Percentiles rank a stretch among this genome's conserved stretches.
Conservation (phyloP, 2,797 vertebrate species). For the Pantherophis alleghaniensis region DNA sequence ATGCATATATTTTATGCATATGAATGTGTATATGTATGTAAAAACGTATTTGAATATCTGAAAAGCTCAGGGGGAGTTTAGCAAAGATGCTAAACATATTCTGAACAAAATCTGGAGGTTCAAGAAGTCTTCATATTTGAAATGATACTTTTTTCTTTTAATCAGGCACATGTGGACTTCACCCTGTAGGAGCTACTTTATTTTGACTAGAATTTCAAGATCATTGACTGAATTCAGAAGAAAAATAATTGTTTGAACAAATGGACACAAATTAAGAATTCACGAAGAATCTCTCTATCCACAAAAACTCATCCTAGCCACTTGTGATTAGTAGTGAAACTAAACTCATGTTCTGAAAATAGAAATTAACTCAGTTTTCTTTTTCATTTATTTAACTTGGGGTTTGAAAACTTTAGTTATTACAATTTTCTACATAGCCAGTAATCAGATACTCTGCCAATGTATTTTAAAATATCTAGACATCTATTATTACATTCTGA, state of each 20-base stretch:
- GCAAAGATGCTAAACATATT: not conserved
- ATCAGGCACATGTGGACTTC: not conserved
- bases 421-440: not conserved
- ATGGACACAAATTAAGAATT: not conserved
- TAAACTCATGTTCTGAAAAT: not conserved
- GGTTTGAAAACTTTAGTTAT: not conserved
- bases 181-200: not conserved
- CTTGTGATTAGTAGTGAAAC: not conserved
- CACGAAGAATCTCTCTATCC: not conserved
- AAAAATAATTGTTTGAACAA: not conserved
- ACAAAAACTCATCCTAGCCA: not conserved
- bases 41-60: not conserved
- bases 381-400: not conserved
- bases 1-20: not conserved
- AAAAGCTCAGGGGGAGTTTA: not conserved
- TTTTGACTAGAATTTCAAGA: not conserved
- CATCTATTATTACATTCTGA: not conserved
- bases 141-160: not conserved
- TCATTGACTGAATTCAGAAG: not conserved
- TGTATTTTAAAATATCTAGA: not conserved
- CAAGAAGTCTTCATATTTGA: not conserved
- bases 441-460: not conserved
- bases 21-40: not conserved
- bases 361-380: not conserved
- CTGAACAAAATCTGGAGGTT: not conserved